Base-by-base conservation (phyloP, 2,113 vertebrate species). In the Rhinoptilus africanus region DNA sequence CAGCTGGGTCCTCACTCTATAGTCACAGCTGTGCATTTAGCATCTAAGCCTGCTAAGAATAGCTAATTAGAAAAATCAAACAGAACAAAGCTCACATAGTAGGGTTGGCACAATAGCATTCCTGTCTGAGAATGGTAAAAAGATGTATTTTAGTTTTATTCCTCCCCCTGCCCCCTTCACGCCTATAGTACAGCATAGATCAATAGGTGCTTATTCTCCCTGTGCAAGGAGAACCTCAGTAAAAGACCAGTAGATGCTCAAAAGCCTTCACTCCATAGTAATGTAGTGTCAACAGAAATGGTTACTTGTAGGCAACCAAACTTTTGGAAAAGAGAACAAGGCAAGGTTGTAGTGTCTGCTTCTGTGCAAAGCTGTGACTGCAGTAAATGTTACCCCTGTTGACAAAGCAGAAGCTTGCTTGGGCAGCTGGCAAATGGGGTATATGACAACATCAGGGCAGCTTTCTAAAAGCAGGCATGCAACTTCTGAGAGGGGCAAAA, bases 11-110 rank as follows among this genome's bases (percentile, higher is more conserved):
- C 75, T 97, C 85, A 35, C 97, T 96, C 94, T 80, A 77, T 75
- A 90, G 88, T 69, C 96, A 96, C 98, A 98, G 98, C 98, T 98
- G 98, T 97, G 97, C 83, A 94, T 95, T 98, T 94, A 93, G 97
- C 96, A 96, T 91, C 83, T 47, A 93, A 85, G 85, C 95, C 95
- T 97, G 97, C 93, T 85, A 91, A 95, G 98, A 98, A 98, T 97
- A 96, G 94, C 97, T 98, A 97, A 98, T 98, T 94, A 98, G 98
- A 97, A 85, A 96, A 96, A 64, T 54, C 85, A 77, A 79, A 89
- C 54, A 32, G 94, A 96, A 98, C 98, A 98, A 98, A 98, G 98
- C 94, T 56, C 78, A 86, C 97, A 96, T 75, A 98, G 98, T 98
- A 79, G 91, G 84, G 68, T 66, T 10, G 37, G 83, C 92, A 98